Evolutionary conservation across 2,888 invertebrate species (phyloP).

Genomic region (Podabrus alpinus): DNA sequence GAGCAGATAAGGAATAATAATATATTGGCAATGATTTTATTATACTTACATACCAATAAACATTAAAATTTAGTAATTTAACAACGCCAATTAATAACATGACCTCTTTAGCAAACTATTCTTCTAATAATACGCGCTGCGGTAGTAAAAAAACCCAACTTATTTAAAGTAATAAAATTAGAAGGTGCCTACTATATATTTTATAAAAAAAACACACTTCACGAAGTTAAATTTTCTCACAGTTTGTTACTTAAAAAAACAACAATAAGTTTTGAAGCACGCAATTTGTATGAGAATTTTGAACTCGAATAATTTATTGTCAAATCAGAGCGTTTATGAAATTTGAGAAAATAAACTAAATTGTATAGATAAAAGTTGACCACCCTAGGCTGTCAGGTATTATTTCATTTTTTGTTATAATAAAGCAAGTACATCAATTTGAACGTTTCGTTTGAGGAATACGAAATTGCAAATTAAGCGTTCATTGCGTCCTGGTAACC

Average conservation of each 20-base stretch:
- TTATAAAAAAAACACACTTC: not conserved
- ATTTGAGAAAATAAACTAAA: not conserved
- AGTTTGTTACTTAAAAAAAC: not conserved
- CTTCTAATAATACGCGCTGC: too few species aligned
- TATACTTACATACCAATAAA: too few species aligned
- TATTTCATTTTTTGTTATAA: too few species aligned
- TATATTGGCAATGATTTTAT: not conserved
- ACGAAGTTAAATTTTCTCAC: not conserved
- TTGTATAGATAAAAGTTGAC: too few species aligned
- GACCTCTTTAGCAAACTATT: not conserved
- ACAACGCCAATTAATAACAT: not conserved
- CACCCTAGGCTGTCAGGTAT: too few species aligned
- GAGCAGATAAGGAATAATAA: not conserved
- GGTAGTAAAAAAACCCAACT: not conserved
- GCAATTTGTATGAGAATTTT: not conserved
- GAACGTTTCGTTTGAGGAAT: too few species aligned
- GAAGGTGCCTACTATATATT: not conserved
- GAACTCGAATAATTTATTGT: not conserved
- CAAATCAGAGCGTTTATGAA: not conserved
- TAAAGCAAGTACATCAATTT: too few species aligned
- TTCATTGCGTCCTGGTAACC: too few species aligned
- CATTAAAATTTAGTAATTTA: not conserved
- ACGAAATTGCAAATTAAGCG: too few species aligned
- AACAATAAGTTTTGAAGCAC: not conserved
- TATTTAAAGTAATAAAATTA: not conserved